Evolutionary conservation across 2,113 vertebrate species (phyloP).

Genomic region (Mormyrus lacerda): DNA sequence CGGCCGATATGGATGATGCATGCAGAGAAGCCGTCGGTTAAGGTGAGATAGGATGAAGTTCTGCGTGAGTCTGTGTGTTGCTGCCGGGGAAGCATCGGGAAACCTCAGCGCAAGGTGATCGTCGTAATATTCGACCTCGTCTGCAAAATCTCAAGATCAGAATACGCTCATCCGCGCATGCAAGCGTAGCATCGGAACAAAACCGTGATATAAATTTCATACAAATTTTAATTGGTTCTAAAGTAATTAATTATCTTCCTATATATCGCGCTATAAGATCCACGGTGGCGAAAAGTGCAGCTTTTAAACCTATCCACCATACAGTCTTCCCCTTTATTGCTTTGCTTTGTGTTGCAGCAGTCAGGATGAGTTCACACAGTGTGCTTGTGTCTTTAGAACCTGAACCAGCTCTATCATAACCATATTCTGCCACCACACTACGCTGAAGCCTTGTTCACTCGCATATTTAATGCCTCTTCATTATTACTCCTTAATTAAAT

Average conservation of each 20-base stretch:
- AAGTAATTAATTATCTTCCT: background rate
- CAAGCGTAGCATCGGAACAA: background rate
- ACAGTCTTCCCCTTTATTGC: background rate
- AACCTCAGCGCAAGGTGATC: background rate
- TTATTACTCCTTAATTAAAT: slow-evolving; percentile 6
- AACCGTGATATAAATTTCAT: background rate
- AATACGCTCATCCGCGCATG: background rate
- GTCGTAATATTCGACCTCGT: background rate
- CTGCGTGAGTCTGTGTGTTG: background rate
- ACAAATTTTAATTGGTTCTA: background rate
- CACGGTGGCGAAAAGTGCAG: background rate
- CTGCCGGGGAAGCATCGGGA: background rate
- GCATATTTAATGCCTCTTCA: slow-evolving; percentile 4
- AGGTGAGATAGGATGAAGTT: background rate
- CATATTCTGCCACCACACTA: background rate
- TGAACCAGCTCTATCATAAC: background rate
- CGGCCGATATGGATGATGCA: background rate
- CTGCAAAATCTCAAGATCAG: background rate
- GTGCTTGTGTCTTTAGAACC: background rate
- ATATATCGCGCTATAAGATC: background rate
- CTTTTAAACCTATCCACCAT: background rate
- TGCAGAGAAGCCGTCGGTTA: background rate
- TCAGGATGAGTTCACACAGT: background rate
- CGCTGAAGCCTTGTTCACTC: background rate
- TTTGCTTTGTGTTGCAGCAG: background rate